phyloP scores from a whole-genome alignment of 2,113 vertebrate species.

The Euleptes europaea region DNA sequence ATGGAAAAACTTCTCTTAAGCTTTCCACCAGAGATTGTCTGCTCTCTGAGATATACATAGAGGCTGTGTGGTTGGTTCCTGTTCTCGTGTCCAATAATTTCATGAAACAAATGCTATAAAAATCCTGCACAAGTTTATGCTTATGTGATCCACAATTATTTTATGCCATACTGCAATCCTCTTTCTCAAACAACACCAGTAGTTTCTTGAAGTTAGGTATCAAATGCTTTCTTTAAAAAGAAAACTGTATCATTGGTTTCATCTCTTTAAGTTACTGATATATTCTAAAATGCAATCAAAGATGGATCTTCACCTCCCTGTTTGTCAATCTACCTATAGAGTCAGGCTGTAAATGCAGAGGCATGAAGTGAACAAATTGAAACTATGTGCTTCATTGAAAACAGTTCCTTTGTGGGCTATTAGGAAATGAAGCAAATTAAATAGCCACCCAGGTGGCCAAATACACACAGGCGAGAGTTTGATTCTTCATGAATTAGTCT shows the following conservation, averaged over 20 bases:
- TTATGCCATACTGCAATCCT: neutral
- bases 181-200: neutral
- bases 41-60: no score
- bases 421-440: neutral
- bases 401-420: constrained; percentile 12
- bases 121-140: neutral
- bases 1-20: neutral
- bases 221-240: neutral
- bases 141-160: neutral
- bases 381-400: constrained; percentile 7
- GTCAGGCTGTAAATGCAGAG: neutral
- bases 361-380: neutral
- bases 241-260: neutral
- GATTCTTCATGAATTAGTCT: neutral
- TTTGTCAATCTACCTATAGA: neutral
- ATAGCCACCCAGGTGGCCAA: neutral
- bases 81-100: no score
- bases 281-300: neutral
- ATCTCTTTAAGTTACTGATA: neutral
- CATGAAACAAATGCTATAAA: neutral
- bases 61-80: no score
- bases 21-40: no score
- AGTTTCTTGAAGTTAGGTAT: neutral
- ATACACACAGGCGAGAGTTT: neutral
- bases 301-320: neutral